phyloP scores from a whole-genome alignment of 2,888 invertebrate species.

The Galerucella calmariensis region DNA sequence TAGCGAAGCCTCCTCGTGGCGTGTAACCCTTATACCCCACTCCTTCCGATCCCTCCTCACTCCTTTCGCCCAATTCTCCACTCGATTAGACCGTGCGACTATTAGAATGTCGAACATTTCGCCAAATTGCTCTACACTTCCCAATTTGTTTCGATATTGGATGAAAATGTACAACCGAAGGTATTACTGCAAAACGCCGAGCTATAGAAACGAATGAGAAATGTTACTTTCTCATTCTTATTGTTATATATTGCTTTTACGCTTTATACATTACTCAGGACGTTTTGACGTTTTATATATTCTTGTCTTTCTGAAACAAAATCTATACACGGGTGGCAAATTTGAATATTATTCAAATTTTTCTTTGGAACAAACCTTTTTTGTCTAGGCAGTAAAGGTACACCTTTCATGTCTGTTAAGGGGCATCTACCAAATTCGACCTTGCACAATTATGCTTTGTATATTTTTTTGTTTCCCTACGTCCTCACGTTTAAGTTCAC shows the following conservation, averaged over 20 bases:
- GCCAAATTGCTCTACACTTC: slow-evolving; percentile 36
- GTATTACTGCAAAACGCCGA: slow-evolving; percentile 12
- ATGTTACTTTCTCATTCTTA: slow-evolving; percentile 4
- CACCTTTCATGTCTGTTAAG: too few relatives aligned
- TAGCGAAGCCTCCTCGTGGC: slow-evolving; percentile 4
- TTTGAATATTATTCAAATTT: too few relatives aligned
- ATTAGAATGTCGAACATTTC: slow-evolving; percentile 40
- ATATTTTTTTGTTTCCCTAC: too few relatives aligned
- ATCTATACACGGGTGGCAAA: not conserved
- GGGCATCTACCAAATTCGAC: too few relatives aligned
- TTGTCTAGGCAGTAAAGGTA: too few relatives aligned
- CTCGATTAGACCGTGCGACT: slow-evolving; percentile 36
- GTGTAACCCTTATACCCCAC: slow-evolving; percentile 7
- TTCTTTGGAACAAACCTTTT: too few relatives aligned
- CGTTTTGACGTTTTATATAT: not conserved
- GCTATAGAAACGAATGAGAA: not conserved
- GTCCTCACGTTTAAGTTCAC: too few relatives aligned
- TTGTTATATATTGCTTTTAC: slow-evolving; percentile 11
- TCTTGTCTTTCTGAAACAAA: not conserved
- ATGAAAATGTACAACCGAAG: slow-evolving; percentile 26
- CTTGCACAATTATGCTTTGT: too few relatives aligned
- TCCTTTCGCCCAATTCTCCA: slow-evolving; percentile 22
- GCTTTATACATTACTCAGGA: not conserved
- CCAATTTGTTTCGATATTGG: slow-evolving; percentile 39
- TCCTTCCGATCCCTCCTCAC: not conserved